These are phyloP conservation scores for Papilio gigon DNA, from an alignment of 2,888 invertebrate species.

Conservation along the genomic window DNA sequence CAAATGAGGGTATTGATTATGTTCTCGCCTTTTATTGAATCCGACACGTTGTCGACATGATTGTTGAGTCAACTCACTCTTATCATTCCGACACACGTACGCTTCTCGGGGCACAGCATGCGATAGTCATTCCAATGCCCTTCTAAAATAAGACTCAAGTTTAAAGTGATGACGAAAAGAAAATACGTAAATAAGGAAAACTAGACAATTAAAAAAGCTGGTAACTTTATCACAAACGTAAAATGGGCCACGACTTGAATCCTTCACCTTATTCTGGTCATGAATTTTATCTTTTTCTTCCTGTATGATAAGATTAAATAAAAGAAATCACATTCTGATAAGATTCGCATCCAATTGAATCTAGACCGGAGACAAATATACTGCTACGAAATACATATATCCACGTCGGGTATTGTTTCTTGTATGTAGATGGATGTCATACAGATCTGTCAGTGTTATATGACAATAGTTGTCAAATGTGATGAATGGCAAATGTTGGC, in stretches of 20 bases:
- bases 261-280: neutral
- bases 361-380: neutral
- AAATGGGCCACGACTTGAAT: neutral
- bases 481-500: conserved; percentile 12
- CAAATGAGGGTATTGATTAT: conserved; percentile 18
- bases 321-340: neutral
- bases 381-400: too few species aligned
- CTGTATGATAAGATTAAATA: neutral
- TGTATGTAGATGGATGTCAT: neutral
- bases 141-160: neutral
- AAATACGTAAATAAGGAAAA: too few species aligned
- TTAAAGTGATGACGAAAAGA: neutral
- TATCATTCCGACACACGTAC: neutral
- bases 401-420: too few species aligned
- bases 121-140: neutral
- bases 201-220: neutral
- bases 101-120: neutral
- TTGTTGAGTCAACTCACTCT: neutral
- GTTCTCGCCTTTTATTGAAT: conserved; percentile 19
- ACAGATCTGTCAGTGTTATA: conserved; percentile 1
- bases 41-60: conserved; percentile 10
- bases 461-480: conserved; percentile 4
- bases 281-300: neutral
- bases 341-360: neutral
- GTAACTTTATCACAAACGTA: neutral